Percentiles rank a stretch among this genome's conserved stretches.
Conservation (phyloP, 2,888 invertebrate species). For the Pycnomerus fuliginosus region DNA sequence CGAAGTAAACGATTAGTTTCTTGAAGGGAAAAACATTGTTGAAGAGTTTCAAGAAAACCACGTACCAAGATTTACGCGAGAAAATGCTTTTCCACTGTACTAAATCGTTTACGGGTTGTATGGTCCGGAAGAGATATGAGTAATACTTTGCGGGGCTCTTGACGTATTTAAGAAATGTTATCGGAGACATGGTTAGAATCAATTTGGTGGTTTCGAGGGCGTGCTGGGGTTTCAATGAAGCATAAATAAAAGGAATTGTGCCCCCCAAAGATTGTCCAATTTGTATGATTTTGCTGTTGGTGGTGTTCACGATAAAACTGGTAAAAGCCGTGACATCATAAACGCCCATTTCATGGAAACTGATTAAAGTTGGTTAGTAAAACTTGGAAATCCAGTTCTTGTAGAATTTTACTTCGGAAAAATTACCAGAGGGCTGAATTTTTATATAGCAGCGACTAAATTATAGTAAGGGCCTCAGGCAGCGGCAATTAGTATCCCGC, state of each 20-base stretch:
- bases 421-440: too few species aligned
- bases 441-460: too few species aligned
- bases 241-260: not conserved
- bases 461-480: too few species aligned
- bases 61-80: not conserved
- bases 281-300: not conserved
- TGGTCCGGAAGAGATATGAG: too few species aligned
- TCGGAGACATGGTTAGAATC: not conserved
- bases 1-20: constrained; percentile 1
- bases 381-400: too few species aligned
- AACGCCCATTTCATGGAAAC: constrained; percentile 4
- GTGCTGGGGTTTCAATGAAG: constrained; percentile 1
- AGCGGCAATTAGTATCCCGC: too few species aligned
- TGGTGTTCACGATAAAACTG: not conserved
- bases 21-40: constrained; percentile 1
- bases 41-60: constrained; percentile 1
- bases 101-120: too few species aligned
- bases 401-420: too few species aligned
- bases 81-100: not conserved
- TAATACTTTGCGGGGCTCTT: constrained; percentile 1
- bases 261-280: constrained; percentile 3
- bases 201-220: not conserved
- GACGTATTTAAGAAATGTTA: not conserved
- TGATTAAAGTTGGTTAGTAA: too few species aligned
- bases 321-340: constrained; percentile 2